Conservation (phyloP, 2,797 vertebrate genomes). For the Gallinago stenura region DNA sequence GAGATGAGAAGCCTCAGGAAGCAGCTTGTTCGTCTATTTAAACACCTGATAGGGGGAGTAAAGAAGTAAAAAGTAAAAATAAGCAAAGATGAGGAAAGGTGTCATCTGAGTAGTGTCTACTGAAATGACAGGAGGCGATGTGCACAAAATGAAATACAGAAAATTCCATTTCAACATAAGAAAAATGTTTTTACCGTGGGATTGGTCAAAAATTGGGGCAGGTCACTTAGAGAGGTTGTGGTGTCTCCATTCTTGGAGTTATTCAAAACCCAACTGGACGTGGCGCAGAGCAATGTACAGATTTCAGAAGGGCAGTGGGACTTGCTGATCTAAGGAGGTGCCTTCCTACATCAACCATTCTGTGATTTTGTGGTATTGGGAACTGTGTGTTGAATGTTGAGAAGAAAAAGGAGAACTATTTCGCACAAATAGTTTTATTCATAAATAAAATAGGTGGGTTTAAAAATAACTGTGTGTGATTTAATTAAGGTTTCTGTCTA, state of each 20-base stretch:
- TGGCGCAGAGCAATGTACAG: fast-evolving
- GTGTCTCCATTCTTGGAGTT: neutral
- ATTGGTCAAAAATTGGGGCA: neutral
- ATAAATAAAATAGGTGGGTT: neutral
- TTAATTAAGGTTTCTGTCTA: neutral
- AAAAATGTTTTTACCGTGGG: neutral
- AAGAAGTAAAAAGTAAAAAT: neutral
- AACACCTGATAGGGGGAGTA: neutral
- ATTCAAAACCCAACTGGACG: neutral
- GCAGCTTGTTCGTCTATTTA: neutral
- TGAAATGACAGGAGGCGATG: neutral
- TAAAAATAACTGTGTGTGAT: neutral
- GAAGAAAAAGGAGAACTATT: neutral
- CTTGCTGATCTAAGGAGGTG: neutral
- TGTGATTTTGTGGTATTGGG: neutral
- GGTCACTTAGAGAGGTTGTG: neutral
- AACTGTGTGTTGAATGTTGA: neutral
- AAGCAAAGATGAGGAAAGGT: neutral
- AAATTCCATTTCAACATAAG: neutral
- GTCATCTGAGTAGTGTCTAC: neutral
- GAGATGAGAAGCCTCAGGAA: neutral
- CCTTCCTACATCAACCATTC: neutral
- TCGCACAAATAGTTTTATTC: neutral
- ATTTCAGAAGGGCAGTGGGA: neutral
- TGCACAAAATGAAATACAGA: neutral